Conservation (phyloP, 2,113 vertebrate genomes). For the Mobula hypostoma region DNA sequence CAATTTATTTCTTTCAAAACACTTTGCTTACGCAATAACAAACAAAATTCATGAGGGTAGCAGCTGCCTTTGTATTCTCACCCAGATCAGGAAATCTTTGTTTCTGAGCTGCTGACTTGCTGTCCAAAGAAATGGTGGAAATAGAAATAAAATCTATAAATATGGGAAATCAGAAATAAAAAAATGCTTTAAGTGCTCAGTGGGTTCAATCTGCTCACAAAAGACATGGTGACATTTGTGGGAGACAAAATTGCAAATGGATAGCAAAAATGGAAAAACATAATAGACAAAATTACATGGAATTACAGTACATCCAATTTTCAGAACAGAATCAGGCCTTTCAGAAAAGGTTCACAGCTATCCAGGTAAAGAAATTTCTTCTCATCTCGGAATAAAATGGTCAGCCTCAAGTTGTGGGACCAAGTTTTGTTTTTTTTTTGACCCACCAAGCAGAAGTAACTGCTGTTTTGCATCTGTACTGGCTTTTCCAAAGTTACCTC, state of each 20-base stretch:
- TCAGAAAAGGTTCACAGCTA: neutral
- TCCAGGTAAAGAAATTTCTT: too few species aligned
- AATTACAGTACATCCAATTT: neutral
- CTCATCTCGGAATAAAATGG: too few species aligned
- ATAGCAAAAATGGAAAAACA: neutral
- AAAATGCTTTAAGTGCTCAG: neutral
- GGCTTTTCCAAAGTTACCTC: too few species aligned
- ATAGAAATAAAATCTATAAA: neutral
- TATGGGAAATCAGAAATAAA: neutral
- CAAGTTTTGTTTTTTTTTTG: too few species aligned
- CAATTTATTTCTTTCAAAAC: too few species aligned
- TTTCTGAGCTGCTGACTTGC: neutral
- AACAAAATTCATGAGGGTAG: neutral
- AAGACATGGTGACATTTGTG: neutral
- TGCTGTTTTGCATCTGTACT: too few species aligned
- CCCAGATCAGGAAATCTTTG: neutral
- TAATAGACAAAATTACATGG: neutral
- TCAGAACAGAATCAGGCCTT: neutral
- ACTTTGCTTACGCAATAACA: too few species aligned
- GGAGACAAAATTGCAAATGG: neutral
- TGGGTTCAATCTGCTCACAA: neutral
- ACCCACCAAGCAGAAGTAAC: too few species aligned
- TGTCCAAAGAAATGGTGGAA: neutral
- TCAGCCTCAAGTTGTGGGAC: too few species aligned
- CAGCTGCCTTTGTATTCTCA: neutral